A percentile compares a stretch with the other conserved stretches of the same genome.
Conservation (phyloP, 2,797 vertebrate genomes). For the Apogon talboti region DNA sequence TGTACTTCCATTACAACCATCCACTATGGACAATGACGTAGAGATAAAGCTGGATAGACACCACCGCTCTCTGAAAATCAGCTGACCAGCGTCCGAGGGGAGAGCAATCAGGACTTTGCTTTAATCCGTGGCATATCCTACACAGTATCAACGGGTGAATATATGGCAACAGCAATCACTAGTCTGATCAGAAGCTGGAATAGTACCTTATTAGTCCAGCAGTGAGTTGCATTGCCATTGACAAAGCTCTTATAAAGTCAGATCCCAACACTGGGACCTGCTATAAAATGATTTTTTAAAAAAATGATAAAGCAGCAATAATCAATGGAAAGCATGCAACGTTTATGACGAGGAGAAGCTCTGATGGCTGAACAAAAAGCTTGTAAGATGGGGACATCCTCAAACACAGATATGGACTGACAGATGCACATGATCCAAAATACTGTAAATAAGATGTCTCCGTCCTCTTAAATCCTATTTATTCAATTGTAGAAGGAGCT, state of each 20-base stretch:
- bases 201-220: slow-evolving; percentile 62
- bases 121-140: slow-evolving; percentile 69
- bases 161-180: slow-evolving; percentile 67
- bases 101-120: slow-evolving; percentile 53
- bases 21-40: slow-evolving; percentile 67
- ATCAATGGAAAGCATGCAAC: slow-evolving; percentile 58
- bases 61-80: slow-evolving; percentile 40
- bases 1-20: slow-evolving; percentile 58
- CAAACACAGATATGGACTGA: slow-evolving; percentile 40
- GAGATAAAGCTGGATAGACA: slow-evolving; percentile 60
- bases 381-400: slow-evolving; percentile 16
- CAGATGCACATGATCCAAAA: slow-evolving; percentile 55
- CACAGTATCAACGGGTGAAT: slow-evolving; percentile 75
- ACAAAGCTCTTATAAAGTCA: slow-evolving; percentile 61
- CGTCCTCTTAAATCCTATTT: slow-evolving; percentile 55
- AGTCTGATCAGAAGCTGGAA: slow-evolving; percentile 65
- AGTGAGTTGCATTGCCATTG: slow-evolving; percentile 57
- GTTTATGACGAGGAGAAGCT: slow-evolving; percentile 42
- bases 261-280: slow-evolving; percentile 32
- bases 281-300: slow-evolving; percentile 45
- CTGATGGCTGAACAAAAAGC: slow-evolving; percentile 20
- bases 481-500: slow-evolving; percentile 57
- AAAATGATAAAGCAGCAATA: slow-evolving; percentile 25
- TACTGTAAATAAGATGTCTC: slow-evolving; percentile 46
- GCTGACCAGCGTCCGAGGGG: slow-evolving; percentile 60